Conservation (phyloP, 2,113 vertebrate genomes). For the Mellivora capensis region DNA sequence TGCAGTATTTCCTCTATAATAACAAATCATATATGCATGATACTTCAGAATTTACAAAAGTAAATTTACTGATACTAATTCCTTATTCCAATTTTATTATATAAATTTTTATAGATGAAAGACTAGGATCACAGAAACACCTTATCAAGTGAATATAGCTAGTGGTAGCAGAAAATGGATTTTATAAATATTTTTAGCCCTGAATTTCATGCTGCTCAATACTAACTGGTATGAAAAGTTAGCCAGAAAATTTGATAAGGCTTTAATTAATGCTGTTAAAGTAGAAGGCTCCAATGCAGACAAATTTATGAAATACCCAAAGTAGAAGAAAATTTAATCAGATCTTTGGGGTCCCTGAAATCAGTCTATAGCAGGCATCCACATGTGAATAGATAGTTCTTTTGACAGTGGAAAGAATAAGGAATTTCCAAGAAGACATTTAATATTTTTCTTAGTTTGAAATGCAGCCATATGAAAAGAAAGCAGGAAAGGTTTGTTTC, state of each 20-base stretch:
- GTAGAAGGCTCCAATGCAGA: neutral
- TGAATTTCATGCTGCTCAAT: neutral
- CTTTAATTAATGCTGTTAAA: neutral
- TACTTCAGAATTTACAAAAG: neutral
- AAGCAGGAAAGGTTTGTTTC: neutral
- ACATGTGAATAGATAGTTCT: neutral
- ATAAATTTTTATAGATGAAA: neutral
- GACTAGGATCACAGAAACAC: neutral
- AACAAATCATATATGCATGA: neutral
- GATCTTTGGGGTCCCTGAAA: neutral
- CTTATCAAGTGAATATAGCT: neutral
- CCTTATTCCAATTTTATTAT: neutral
- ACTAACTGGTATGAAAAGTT: neutral
- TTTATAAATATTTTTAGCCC: constrained; percentile 11
- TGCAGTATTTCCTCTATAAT: neutral
- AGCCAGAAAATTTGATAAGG: neutral
- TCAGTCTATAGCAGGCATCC: neutral
- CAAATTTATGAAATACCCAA: neutral
- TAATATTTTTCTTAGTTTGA: neutral
- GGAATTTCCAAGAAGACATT: neutral
- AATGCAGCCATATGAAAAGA: neutral
- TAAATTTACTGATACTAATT: neutral
- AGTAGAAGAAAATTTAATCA: neutral
- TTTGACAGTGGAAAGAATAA: neutral
- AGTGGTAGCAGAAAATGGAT: neutral